Evolutionary conservation across 2,797 vertebrate species (phyloP).

Genomic region (Menidia menidia): DNA sequence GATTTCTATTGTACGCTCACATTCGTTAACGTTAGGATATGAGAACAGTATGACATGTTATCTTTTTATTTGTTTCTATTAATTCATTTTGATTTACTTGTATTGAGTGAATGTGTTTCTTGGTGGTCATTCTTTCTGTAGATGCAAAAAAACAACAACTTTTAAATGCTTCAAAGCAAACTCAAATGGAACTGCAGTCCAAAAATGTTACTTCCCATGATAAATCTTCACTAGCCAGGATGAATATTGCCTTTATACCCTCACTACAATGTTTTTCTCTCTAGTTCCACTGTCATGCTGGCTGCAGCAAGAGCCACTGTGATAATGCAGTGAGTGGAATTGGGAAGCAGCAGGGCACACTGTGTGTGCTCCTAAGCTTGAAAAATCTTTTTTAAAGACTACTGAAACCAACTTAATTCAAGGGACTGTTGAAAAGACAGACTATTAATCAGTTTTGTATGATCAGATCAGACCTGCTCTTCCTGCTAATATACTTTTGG

Average conservation of each 20-base stretch:
- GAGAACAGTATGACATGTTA: not conserved
- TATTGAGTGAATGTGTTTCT: constrained; percentile 9
- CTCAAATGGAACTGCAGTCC: constrained; percentile 34
- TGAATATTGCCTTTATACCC: constrained; percentile 63
- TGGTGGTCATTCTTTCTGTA: constrained; percentile 1
- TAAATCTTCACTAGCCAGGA: constrained; percentile 54
- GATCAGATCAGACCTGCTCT: constrained; percentile 62
- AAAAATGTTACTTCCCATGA: constrained; percentile 55
- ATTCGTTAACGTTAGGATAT: not conserved
- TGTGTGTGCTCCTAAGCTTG: constrained; percentile 67
- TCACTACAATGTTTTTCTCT: constrained; percentile 59
- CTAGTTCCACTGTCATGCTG: constrained; percentile 59
- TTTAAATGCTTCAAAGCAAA: constrained; percentile 38
- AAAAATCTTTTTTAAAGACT: constrained; percentile 62
- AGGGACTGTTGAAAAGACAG: constrained; percentile 56
- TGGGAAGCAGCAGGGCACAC: constrained; percentile 59
- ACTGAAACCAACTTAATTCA: constrained; percentile 51
- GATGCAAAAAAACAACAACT: constrained; percentile 5
- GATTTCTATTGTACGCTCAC: not conserved
- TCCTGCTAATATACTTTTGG: constrained; percentile 45
- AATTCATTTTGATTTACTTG: not conserved
- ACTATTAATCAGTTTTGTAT: constrained; percentile 71
- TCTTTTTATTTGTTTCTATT: not conserved
- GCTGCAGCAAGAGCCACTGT: constrained; percentile 65
- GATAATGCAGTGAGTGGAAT: constrained; percentile 61